These are phyloP conservation scores for Erebia aethiops DNA, from an alignment of 2,888 invertebrate genomes.

Conservation along the genomic window DNA sequence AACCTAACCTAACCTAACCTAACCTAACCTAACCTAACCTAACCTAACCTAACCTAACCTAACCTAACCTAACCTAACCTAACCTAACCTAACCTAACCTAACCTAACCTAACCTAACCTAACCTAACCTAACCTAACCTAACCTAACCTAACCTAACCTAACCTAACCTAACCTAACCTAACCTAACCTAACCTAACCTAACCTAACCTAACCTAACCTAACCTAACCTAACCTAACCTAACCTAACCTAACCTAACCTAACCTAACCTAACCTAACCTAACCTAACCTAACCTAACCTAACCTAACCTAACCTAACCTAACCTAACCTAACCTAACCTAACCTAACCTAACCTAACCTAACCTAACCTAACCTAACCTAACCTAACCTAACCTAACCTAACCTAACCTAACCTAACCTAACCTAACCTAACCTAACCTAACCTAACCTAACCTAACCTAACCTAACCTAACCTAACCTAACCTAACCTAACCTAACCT, in stretches of 20 bases:
- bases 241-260: too few species aligned
- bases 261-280: too few species aligned
- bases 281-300: too few species aligned
- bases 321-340: too few species aligned
- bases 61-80: conserved; percentile 18
- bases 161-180: conserved; percentile 37
- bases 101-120: conserved; percentile 35
- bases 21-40: conserved; percentile 32
- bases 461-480: too few species aligned
- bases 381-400: too few species aligned
- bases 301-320: background rate
- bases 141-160: conserved; percentile 35
- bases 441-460: too few species aligned
- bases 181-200: conserved; percentile 37
- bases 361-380: too few species aligned
- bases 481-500: conserved; percentile 17
- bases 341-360: too few species aligned
- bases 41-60: conserved; percentile 35
- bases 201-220: background rate
- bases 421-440: too few species aligned
- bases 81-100: conserved; percentile 32
- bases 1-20: conserved; percentile 34
- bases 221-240: too few species aligned
- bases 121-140: conserved; percentile 34
- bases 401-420: too few species aligned